phyloP scores from a whole-genome alignment of 2,113 vertebrate genomes.

The Nothocercus julius region DNA sequence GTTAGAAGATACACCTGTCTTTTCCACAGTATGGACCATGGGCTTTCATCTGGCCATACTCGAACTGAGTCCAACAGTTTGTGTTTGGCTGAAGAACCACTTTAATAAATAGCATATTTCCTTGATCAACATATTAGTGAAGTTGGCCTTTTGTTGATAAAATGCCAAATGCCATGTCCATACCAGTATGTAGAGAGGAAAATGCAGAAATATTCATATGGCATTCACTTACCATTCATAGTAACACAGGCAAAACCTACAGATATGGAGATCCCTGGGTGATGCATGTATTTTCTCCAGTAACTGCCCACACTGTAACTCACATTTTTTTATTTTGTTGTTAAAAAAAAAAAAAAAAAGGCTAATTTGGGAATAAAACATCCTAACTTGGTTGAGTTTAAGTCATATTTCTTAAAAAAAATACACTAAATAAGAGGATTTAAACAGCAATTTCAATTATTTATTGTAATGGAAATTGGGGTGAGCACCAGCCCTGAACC shows the following conservation, averaged over 20 bases:
- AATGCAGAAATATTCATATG: neutral
- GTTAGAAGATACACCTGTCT: fast-evolving
- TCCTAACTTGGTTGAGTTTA: neutral
- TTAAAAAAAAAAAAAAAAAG: too few relatives aligned
- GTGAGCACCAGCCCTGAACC: neutral
- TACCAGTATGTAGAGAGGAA: neutral
- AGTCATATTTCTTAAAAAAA: neutral
- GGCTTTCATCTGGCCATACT: neutral
- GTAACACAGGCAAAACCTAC: neutral
- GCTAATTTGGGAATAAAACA: neutral
- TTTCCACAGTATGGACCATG: neutral
- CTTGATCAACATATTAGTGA: neutral
- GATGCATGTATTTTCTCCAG: neutral
- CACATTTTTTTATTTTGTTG: neutral
- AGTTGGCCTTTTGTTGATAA: neutral
- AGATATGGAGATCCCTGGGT: neutral
- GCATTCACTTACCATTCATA: neutral
- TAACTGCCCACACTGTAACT: neutral
- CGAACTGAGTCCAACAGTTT: neutral
- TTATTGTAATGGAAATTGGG: neutral
- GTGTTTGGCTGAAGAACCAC: neutral
- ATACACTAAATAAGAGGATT: neutral
- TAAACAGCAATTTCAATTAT: neutral
- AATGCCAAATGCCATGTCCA: neutral
- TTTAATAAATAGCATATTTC: neutral